Evolutionary conservation across 2,888 invertebrate species (phyloP).

Genomic region (Pollenia labialis): DNA sequence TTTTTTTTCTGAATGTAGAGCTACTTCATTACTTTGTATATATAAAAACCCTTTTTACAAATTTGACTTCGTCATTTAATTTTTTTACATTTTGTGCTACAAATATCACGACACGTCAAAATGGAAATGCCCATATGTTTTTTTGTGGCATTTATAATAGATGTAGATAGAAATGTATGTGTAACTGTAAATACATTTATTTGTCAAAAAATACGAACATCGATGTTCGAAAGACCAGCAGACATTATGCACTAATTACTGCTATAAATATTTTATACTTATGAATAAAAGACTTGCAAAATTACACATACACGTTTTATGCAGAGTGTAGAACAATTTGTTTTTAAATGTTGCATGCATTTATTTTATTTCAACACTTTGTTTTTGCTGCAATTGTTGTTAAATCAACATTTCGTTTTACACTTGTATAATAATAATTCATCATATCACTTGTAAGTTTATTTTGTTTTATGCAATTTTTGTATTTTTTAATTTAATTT

Average conservation of each 20-base stretch:
- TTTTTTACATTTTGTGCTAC: no score
- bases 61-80: no score
- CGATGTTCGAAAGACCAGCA: neutral
- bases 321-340: no score
- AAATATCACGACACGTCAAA: no score
- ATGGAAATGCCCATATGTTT: no score
- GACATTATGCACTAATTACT: constrained; percentile 22
- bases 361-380: neutral
- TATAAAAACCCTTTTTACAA: no score
- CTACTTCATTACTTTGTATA: no score
- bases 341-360: neutral
- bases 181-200: no score
- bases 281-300: no score
- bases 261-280: neutral
- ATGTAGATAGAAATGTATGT: neutral
- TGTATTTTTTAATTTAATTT: neutral
- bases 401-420: neutral
- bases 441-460: neutral
- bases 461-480: neutral
- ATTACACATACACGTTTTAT: no score
- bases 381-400: neutral
- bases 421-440: neutral
- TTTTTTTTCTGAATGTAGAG: no score
- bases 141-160: neutral
- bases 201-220: no score